Percentiles rank a stretch among this genome's conserved stretches.
phyloP scores from a whole-genome alignment of 2,113 vertebrate species.

The Gnathonemus echidnorhynchus region DNA sequence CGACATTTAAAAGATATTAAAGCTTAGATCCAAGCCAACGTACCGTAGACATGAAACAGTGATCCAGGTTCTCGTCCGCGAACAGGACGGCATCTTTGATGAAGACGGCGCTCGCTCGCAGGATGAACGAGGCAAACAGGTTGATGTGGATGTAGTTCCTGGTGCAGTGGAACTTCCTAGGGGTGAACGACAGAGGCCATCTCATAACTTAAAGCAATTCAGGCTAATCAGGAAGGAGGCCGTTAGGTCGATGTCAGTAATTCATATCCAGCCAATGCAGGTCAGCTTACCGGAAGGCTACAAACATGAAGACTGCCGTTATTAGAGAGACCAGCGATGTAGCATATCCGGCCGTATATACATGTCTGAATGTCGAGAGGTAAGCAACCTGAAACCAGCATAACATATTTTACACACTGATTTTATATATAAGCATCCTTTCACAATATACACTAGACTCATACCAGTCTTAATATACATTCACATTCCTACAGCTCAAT shows the following conservation, averaged over 20 bases:
- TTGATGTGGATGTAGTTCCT: slow-evolving; percentile 84
- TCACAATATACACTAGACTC: not conserved
- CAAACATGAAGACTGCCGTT: slow-evolving; percentile 59
- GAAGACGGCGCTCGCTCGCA: slow-evolving; percentile 70
- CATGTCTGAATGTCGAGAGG: slow-evolving; percentile 56
- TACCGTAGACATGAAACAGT: slow-evolving; percentile 76
- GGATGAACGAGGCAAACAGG: slow-evolving; percentile 74
- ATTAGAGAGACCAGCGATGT: slow-evolving; percentile 66
- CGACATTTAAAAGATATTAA: not conserved
- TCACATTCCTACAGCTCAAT: not conserved
- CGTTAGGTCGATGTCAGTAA: not conserved
- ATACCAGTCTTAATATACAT: not conserved
- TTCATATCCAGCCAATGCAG: not conserved
- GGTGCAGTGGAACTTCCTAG: slow-evolving; percentile 78
- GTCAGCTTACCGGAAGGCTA: slow-evolving; percentile 56
- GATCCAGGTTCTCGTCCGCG: slow-evolving; percentile 64
- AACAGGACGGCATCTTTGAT: slow-evolving; percentile 73
- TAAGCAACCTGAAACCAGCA: slow-evolving; percentile 51
- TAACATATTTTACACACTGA: not conserved
- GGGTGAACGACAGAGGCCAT: not conserved
- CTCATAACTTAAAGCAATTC: not conserved
- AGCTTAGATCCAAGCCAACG: slow-evolving; percentile 17
- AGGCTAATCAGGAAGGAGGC: not conserved
- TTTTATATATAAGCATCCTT: not conserved
- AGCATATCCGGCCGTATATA: slow-evolving; percentile 66